These are phyloP conservation scores for Lagria hirta DNA, from an alignment of 2,888 invertebrate genomes.

Conservation along the genomic window DNA sequence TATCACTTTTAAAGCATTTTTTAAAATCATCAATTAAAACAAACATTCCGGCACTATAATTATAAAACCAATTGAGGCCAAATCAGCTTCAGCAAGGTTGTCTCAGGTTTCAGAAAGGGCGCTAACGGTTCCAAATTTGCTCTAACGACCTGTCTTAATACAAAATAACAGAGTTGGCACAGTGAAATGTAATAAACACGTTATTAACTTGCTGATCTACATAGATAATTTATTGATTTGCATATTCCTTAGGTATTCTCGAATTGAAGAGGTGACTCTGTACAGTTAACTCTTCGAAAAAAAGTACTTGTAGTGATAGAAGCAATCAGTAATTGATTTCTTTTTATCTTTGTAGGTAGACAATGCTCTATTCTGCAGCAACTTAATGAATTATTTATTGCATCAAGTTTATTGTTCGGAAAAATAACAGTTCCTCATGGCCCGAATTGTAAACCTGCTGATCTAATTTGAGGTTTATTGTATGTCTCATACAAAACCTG, in stretches of 20 bases:
- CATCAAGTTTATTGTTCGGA: conserved; percentile 3
- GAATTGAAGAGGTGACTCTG: conserved; percentile 6
- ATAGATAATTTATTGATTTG: conserved; percentile 26
- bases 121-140: conserved; percentile 11
- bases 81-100: no score
- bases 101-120: conserved; percentile 3
- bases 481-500: conserved; percentile 10
- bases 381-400: conserved; percentile 17
- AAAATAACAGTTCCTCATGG: conserved; percentile 4
- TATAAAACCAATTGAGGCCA: no score
- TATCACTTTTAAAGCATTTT: no score
- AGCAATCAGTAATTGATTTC: no score
- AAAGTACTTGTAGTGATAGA: no score
- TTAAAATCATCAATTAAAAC: no score
- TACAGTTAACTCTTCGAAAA: conserved; percentile 13
- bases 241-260: no score
- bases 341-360: no score
- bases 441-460: conserved; percentile 5
- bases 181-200: conserved; percentile 20
- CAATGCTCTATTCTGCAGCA: no score
- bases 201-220: conserved; percentile 26
- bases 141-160: conserved; percentile 5
- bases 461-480: conserved; percentile 5
- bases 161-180: conserved; percentile 20
- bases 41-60: no score